Evolutionary conservation across 1,140 invertebrate genomes (phyloP).

Genomic region (Aphelenchoides avenae): DNA sequence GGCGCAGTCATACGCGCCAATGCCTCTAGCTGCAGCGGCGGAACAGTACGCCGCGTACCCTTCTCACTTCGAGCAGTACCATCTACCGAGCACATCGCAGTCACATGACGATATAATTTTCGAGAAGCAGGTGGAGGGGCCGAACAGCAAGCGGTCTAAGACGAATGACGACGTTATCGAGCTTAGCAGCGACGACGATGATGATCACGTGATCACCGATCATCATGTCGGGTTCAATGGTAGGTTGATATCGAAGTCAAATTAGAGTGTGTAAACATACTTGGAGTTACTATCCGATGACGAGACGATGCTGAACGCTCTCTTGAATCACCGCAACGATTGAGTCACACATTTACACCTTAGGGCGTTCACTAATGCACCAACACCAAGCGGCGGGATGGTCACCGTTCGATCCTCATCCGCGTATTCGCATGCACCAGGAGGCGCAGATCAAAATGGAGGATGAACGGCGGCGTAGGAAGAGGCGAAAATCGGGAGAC

Average conservation of each 20-base stretch:
- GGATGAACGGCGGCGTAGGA: slow-evolving; percentile 4
- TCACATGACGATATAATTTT: background rate
- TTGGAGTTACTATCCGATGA: slow-evolving; percentile 3
- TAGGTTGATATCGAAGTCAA: slow-evolving; percentile 10
- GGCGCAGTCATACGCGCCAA: slow-evolving; percentile 19
- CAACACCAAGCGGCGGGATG: slow-evolving; percentile 4
- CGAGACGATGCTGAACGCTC: background rate
- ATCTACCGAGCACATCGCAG: slow-evolving; percentile 4
- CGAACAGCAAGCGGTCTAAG: slow-evolving; percentile 11
- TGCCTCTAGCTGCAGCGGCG: background rate
- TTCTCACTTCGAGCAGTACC: background rate
- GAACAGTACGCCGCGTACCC: background rate
- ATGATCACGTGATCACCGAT: slow-evolving; percentile 16
- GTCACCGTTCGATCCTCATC: background rate
- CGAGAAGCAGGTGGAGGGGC: background rate
- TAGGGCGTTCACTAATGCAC: background rate
- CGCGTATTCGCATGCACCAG: background rate
- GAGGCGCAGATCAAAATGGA: slow-evolving; percentile 1
- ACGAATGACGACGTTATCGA: slow-evolving; percentile 37
- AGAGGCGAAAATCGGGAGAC: slow-evolving; percentile 12
- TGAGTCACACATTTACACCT: slow-evolving; percentile 6
- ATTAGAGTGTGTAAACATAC: background rate
- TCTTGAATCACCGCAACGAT: background rate
- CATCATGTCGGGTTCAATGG: background rate
- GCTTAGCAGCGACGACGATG: slow-evolving; percentile 30